Evolutionary conservation across 2,113 vertebrate species (phyloP).

Genomic region (Solea senegalensis): DNA sequence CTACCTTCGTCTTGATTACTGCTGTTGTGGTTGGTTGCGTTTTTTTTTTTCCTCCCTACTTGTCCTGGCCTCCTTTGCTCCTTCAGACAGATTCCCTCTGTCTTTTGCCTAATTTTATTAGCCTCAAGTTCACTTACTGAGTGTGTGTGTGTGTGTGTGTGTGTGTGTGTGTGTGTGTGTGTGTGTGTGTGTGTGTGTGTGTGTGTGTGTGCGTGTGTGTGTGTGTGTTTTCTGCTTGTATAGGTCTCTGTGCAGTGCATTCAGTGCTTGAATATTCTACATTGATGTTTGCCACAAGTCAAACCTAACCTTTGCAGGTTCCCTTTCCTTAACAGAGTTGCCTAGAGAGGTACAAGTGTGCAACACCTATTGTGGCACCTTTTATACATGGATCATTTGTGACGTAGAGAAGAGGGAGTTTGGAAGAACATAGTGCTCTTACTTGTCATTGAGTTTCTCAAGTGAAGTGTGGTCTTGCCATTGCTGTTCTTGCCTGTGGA

Average conservation of each 20-base stretch:
- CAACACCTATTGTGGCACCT: constrained; percentile 20
- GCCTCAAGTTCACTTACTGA: constrained; percentile 52
- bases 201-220: constrained; percentile 15
- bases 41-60: constrained; percentile 30
- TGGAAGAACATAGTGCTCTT: constrained; percentile 38
- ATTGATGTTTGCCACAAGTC: neutral
- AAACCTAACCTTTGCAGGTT: constrained; percentile 15
- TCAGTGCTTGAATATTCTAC: constrained; percentile 5
- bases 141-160: constrained; percentile 23
- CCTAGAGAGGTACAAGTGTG: constrained; percentile 14
- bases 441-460: constrained; percentile 40
- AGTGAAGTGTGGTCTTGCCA: constrained; percentile 29
- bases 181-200: constrained; percentile 8
- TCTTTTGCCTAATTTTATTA: constrained; percentile 58
- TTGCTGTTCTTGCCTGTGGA: constrained; percentile 42
- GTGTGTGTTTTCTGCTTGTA: neutral
- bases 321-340: constrained; percentile 4
- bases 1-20: constrained; percentile 28
- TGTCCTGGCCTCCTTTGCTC: constrained; percentile 10
- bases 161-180: too few relatives aligned
- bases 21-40: constrained; percentile 19
- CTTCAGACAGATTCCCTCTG: constrained; percentile 34
- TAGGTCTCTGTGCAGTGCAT: neutral
- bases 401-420: constrained; percentile 28
- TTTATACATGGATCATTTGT: constrained; percentile 56